Percentiles rank a stretch among this genome's conserved stretches.
phyloP scores from a whole-genome alignment of 2,888 invertebrate genomes.

The Synanthedon myopaeformis region DNA sequence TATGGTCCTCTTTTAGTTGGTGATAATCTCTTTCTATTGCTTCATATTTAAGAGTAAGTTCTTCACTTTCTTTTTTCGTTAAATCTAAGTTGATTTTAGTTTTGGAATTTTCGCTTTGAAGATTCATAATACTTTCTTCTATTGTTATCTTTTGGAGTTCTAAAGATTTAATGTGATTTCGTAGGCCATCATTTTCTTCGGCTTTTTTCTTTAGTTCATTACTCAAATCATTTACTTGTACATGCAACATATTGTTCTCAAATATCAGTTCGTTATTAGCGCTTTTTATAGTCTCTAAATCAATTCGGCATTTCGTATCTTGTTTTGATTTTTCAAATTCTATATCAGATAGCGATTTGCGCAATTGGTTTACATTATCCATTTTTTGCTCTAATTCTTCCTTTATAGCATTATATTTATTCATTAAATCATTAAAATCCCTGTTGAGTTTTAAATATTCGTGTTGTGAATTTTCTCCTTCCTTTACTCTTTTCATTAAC shows the following conservation, averaged over 20 bases:
- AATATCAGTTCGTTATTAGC: slow-evolving; percentile 15
- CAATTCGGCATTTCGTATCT: slow-evolving; percentile 16
- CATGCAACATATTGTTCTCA: slow-evolving; percentile 25
- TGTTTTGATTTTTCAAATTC: slow-evolving; percentile 19
- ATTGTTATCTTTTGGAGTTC: slow-evolving; percentile 17
- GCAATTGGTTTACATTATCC: slow-evolving; percentile 16
- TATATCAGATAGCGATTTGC: slow-evolving; percentile 11
- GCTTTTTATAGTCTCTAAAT: slow-evolving; percentile 19
- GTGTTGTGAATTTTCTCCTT: slow-evolving; percentile 22
- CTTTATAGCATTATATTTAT: slow-evolving; percentile 25
- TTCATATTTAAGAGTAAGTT: slow-evolving; percentile 27
- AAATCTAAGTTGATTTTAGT: slow-evolving; percentile 21
- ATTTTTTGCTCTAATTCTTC: slow-evolving; percentile 22
- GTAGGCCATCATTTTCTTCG: slow-evolving; percentile 30
- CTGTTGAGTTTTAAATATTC: slow-evolving; percentile 21
- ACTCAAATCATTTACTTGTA: slow-evolving; percentile 26
- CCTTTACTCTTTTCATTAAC: slow-evolving; percentile 20
- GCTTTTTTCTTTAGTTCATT: slow-evolving; percentile 28
- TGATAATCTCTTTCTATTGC: slow-evolving; percentile 32
- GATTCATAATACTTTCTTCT: slow-evolving; percentile 17
- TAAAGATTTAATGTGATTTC: slow-evolving; percentile 20
- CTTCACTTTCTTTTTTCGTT: slow-evolving; percentile 31
- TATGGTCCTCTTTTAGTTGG: slow-evolving; percentile 22
- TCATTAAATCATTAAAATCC: slow-evolving; percentile 17
- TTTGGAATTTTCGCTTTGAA: slow-evolving; percentile 29